Evolutionary conservation across 2,888 invertebrate species (phyloP), one percentile per base, ranked within the genome.

Genomic region (Caenorhabditis drosophilae): DNA sequence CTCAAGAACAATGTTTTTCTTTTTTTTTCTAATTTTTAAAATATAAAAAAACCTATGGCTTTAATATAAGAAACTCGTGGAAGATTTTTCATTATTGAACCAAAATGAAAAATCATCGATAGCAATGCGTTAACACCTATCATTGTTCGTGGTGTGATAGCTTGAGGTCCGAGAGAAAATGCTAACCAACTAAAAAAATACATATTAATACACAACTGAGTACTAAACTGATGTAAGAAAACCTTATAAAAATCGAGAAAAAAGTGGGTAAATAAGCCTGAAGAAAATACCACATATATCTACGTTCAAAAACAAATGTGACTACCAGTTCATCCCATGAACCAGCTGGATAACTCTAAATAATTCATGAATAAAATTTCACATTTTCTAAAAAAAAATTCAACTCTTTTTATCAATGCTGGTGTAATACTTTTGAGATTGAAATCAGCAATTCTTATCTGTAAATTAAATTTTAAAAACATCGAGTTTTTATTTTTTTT

Each of bases 161-260:
- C 72, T 41, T 70, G 67, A 4, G 73, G 70, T 4, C 76, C 76
- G n/a, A 76, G 60, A 1, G 73, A 61, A 51, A 76, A 76, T 6
- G 75, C 68, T 22, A 76, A 64, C 76, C 76, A 76, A 36, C 73
- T 73, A 41, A 51, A 51, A 52, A 63, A 68, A 46, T 57, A 64
- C 20, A 20, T n/a, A n/a, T n/a, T n/a, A n/a, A n/a, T n/a, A n/a
- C n/a, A n/a, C n/a, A n/a, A n/a, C n/a, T n/a, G n/a, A n/a, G n/a
- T n/a, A n/a, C n/a, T n/a, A n/a, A n/a, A n/a, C n/a, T n/a, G n/a
- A n/a, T n/a, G n/a, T n/a, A n/a, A n/a, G 26, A 12, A 48, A 47
- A 75, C 60, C 73, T 73, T 49, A 77, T 73, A 54, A 77, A 77
- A 27, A 77, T 77, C 9, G 75, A 73, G 55, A 76, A 69, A 44